Evolutionary conservation across 2,888 invertebrate species (phyloP).

Genomic region (Petrolisthes cinctipes): DNA sequence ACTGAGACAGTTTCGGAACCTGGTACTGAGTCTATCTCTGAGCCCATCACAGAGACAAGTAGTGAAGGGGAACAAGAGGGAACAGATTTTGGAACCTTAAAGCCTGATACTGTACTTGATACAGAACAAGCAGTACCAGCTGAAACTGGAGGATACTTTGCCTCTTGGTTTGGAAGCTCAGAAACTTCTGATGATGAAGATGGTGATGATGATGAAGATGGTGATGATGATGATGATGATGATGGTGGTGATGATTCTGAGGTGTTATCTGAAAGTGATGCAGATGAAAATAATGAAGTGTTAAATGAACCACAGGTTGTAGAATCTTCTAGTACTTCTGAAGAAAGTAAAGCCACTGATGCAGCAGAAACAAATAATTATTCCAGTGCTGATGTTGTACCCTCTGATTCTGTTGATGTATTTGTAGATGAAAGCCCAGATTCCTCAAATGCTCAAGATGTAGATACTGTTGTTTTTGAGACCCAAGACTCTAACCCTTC

Average conservation of each 20-base stretch:
- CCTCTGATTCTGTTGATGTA: constrained; percentile 27
- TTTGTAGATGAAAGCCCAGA: constrained; percentile 30
- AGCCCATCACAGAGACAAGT: neutral
- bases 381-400: neutral
- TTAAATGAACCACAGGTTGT: constrained; percentile 12
- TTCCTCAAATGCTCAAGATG: constrained; percentile 15
- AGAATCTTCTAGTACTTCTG: constrained; percentile 23
- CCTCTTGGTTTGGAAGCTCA: constrained; percentile 52
- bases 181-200: constrained; percentile 27
- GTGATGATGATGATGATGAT: neutral
- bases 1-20: neutral
- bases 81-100: constrained; percentile 30
- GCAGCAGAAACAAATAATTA: constrained; percentile 21
- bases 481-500: constrained; percentile 33
- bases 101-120: constrained; percentile 29
- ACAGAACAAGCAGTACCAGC: constrained; percentile 7
- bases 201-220: neutral
- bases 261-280: neutral
- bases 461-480: constrained; percentile 24
- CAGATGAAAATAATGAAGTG: constrained; percentile 4
- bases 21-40: neutral
- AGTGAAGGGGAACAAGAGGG: neutral
- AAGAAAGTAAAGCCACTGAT: constrained; percentile 18
- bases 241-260: constrained; percentile 4
- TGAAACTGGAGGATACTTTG: constrained; percentile 46